Conservation (phyloP, 1,140 invertebrate genomes). For the Eueides isabella region DNA sequence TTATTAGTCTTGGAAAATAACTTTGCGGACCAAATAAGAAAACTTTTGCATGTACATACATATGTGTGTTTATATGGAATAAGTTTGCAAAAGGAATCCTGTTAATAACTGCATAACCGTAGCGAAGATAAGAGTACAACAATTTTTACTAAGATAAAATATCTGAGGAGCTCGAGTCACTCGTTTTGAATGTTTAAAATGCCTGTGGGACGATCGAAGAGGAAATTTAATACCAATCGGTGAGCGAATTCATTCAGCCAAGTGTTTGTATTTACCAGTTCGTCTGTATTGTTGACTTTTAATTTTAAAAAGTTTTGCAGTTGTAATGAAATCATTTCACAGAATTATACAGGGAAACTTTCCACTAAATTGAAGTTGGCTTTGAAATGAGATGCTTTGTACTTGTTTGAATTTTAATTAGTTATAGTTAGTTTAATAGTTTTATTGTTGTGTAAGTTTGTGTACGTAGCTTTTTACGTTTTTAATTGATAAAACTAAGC, state of each 20-base stretch:
- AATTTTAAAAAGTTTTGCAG: background rate
- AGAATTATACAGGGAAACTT: background rate
- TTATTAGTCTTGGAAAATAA: background rate
- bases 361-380: background rate
- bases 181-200: background rate
- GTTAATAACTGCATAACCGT: constrained; percentile 1
- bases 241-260: background rate
- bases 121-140: background rate
- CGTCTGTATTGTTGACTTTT: background rate
- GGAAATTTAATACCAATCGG: background rate
- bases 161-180: background rate
- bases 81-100: background rate
- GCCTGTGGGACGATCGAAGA: background rate
- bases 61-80: background rate
- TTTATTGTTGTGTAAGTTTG: background rate
- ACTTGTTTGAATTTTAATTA: background rate
- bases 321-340: background rate
- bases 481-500: background rate
- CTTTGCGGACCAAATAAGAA: background rate
- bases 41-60: background rate
- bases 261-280: background rate
- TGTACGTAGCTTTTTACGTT: background rate
- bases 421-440: background rate
- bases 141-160: constrained; percentile 17
- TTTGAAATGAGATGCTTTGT: background rate